Conservation (phyloP, 2,888 invertebrate species). For the Leptura quadrifasciata region DNA sequence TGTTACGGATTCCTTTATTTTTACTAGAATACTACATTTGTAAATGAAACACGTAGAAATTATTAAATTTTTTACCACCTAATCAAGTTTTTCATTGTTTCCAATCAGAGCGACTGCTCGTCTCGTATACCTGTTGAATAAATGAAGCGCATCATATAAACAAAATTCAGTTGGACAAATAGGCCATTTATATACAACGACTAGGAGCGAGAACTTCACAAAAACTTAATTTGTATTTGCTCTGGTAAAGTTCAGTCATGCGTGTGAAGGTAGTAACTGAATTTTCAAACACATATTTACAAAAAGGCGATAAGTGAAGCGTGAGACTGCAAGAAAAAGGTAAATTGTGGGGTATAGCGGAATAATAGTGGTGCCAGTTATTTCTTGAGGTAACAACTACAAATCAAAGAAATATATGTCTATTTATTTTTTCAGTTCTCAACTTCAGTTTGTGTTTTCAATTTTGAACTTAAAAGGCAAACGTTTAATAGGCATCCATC, state of each 20-base stretch:
- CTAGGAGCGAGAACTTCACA: neutral
- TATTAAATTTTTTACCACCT: neutral
- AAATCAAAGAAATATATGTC: slow-evolving; percentile 1
- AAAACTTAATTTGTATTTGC: slow-evolving; percentile 11
- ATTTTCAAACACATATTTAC: slow-evolving; percentile 50
- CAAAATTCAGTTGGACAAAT: slow-evolving; percentile 2
- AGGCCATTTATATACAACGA: neutral
- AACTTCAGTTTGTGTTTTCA: neutral
- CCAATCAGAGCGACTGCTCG: neutral
- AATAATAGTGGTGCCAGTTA: neutral
- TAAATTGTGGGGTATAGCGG: slow-evolving; percentile 2
- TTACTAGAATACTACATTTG: neutral
- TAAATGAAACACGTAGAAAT: neutral
- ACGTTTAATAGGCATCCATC: neutral
- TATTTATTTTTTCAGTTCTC: neutral
- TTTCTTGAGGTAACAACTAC: slow-evolving; percentile 1
- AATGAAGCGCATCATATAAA: slow-evolving; percentile 1
- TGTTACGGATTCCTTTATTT: neutral
- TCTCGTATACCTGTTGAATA: neutral
- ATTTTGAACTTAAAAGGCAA: slow-evolving; percentile 7
- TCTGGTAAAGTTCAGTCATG: slow-evolving; percentile 5
- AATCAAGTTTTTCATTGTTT: neutral
- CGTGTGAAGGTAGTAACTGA: slow-evolving; percentile 35
- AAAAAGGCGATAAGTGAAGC: slow-evolving; percentile 51
- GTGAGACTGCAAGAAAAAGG: slow-evolving; percentile 48